Conservation (phyloP, 1,140 invertebrate species). For the Orussus abietinus region DNA sequence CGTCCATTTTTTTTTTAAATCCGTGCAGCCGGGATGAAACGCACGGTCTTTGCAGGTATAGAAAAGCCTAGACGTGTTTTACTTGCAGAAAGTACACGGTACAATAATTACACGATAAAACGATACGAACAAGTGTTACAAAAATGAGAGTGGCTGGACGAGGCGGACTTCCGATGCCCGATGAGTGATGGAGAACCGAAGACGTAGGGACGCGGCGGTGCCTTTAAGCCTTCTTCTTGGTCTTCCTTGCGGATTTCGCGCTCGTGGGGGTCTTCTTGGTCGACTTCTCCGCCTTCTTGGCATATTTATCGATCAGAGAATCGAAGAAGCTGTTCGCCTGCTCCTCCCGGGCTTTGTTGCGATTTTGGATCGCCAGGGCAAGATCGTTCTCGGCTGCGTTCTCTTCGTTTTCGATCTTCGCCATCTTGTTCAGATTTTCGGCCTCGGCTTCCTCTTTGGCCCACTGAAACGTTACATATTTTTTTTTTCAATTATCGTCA, state of each 20-base stretch:
- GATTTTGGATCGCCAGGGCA: conserved; percentile 40
- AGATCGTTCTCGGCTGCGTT: conserved; percentile 34
- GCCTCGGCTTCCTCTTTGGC: conserved; percentile 47
- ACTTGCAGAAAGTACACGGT: conserved; percentile 11
- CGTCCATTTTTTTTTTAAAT: no score
- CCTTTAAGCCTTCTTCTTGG: conserved; percentile 32
- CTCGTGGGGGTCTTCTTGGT: conserved; percentile 22
- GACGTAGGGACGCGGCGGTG: not conserved
- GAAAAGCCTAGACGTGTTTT: conserved; percentile 13
- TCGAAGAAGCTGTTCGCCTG: conserved; percentile 46
- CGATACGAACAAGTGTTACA: conserved; percentile 8
- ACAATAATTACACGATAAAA: conserved; percentile 9
- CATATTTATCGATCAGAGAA: conserved; percentile 46
- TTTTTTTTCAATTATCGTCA: no score
- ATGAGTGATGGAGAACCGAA: conserved; percentile 9
- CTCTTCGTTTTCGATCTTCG: conserved; percentile 40
- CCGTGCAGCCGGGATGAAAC: no score
- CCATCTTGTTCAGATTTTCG: conserved; percentile 37
- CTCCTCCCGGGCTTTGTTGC: conserved; percentile 34
- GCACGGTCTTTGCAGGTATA: no score
- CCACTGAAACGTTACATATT: conserved; percentile 34
- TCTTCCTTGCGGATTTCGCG: conserved; percentile 20
- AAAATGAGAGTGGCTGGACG: conserved; percentile 2
- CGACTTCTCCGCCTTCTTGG: conserved; percentile 34
- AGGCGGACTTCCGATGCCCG: conserved; percentile 8